Base-by-base conservation (phyloP, 1,140 invertebrate genomes). In the Microplitis demolitor region DNA sequence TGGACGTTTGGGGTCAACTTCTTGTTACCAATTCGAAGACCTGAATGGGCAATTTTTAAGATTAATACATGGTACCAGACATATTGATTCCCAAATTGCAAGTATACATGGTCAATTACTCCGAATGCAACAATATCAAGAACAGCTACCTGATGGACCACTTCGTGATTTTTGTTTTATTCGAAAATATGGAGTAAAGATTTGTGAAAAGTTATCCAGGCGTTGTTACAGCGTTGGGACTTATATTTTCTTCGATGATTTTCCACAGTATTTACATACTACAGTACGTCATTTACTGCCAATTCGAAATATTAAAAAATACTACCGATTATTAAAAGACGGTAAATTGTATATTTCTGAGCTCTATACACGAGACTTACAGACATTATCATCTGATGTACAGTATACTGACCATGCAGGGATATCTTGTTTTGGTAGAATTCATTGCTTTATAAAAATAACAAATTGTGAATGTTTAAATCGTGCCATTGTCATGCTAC, bases 11-110 rank as follows among this genome's bases (percentile, higher is more conserved):
- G 77, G 74, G 73, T 66, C 62, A 2, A 64, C 67, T 60, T 72
- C 75, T 9, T 76, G 77, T 53, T 78, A 63, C 54, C 5, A 71
- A 51, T 78, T 75, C 31, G 74, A 79, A 62, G 74, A 78, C 67
- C 66, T 79, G 5, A 78, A 78, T 75, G 74, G 78, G 16, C 67
- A 75, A 61, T 69, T 79, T 66, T 72, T 77, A 35, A 73, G 66
- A 66, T 45, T 79, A 3, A 53, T 79, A 5, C 71, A 78, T 58
- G 76, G 78, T 24, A 78, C 77, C 16, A 50, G 53, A 9, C 72
- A 78, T 53, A 74, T 79, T 53, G 74, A 78, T 37, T 66, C 75
- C 9, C 78, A 78, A 76, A 74, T 76, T 8, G 69, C 63, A 9
- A 69, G 13, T 37, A 54, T 66, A 0, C 75, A 79, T 72, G 61